Evolutionary conservation across 1,140 invertebrate genomes (phyloP).

Genomic region (Philaenus spumarius): DNA sequence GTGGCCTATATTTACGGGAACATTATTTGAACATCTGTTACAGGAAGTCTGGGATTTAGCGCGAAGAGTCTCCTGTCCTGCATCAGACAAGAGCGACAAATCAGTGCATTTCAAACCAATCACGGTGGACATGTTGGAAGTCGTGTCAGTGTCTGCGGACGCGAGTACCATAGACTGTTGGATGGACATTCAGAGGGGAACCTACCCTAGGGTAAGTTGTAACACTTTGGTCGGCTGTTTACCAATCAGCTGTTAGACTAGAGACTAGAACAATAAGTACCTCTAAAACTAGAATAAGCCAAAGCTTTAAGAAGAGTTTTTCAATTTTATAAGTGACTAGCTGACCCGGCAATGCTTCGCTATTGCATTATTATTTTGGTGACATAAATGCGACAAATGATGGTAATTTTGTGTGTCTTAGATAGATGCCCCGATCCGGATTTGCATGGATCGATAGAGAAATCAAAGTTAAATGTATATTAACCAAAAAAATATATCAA

Average conservation of each 20-base stretch:
- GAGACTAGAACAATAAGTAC: no score
- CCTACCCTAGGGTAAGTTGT: conserved; percentile 55
- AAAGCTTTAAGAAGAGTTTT: background rate
- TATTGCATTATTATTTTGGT: no score
- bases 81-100: conserved; percentile 48
- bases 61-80: conserved; percentile 51
- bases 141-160: conserved; percentile 52
- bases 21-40: no score
- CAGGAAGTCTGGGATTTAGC: conserved; percentile 51
- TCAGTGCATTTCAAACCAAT: conserved; percentile 60
- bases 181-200: conserved; percentile 68
- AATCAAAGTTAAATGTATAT: no score
- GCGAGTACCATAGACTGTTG: conserved; percentile 57
- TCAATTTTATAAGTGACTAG: conserved; percentile 1
- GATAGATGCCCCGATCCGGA: background rate
- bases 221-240: conserved; percentile 1
- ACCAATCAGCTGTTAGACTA: background rate
- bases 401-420: no score
- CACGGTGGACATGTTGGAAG: conserved; percentile 62
- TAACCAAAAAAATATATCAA: no score
- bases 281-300: background rate
- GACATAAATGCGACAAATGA: no score
- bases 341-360: no score
- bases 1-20: no score
- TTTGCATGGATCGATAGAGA: no score